Conservation (phyloP, 2,797 vertebrate genomes). For the Amblyopsis hoosieri region DNA sequence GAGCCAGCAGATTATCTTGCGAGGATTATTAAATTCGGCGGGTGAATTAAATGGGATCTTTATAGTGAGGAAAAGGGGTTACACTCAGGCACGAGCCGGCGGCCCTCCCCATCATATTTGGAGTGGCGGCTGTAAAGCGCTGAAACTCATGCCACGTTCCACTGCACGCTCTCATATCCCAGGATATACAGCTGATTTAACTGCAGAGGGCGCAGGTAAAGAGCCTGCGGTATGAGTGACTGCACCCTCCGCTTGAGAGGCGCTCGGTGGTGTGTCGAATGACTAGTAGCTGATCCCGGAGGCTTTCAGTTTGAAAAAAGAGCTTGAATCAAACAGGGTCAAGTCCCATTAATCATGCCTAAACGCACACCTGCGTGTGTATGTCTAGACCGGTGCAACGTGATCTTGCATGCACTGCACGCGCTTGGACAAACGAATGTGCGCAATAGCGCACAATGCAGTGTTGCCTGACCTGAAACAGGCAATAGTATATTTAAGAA, state of each 20-base stretch:
- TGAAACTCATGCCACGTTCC: slow-evolving; percentile 33
- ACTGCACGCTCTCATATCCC: slow-evolving; percentile 4
- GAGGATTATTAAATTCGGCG: slow-evolving; percentile 62
- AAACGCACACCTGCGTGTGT: slow-evolving; percentile 26
- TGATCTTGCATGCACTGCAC: too few relatives aligned
- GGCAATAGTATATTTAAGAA: too few relatives aligned
- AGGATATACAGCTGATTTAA: slow-evolving; percentile 44
- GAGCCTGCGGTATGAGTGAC: slow-evolving; percentile 8
- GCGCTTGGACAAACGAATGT: too few relatives aligned
- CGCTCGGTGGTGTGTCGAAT: slow-evolving; percentile 12
- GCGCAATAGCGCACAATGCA: too few relatives aligned
- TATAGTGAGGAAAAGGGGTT: slow-evolving; percentile 21
- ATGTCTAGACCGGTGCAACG: not conserved
- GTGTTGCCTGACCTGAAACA: too few relatives aligned
- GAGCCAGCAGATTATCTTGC: slow-evolving; percentile 47
- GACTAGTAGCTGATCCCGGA: not conserved
- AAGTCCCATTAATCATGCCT: slow-evolving; percentile 31
- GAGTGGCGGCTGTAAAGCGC: slow-evolving; percentile 25
- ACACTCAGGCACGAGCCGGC: slow-evolving; percentile 30
- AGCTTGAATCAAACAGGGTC: slow-evolving; percentile 20
- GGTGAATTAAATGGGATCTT: slow-evolving; percentile 51
- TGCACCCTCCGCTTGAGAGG: slow-evolving; percentile 13
- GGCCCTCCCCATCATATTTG: slow-evolving; percentile 27
- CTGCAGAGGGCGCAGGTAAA: slow-evolving; percentile 28
- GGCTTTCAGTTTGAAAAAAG: slow-evolving; percentile 26